Evolutionary conservation across 2,888 invertebrate species (phyloP).

Genomic region (Dicyrtomina minuta): DNA sequence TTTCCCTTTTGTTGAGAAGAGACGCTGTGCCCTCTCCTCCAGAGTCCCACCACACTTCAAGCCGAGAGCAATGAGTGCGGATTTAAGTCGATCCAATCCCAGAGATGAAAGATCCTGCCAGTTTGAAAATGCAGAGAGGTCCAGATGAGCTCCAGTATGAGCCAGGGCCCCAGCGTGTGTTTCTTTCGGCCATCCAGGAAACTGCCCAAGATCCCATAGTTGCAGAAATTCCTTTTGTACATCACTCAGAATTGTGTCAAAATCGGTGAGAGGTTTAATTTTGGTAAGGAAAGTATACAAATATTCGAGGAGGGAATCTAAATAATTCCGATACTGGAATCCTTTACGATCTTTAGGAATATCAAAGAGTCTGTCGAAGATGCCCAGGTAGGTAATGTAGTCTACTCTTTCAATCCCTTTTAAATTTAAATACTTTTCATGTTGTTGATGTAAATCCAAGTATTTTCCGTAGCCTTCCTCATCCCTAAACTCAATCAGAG

Average conservation of each 20-base stretch:
- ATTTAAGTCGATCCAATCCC: conserved; percentile 94
- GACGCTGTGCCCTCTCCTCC: conserved; percentile 92
- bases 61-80: conserved; percentile 92
- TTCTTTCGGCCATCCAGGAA: conserved; percentile 98
- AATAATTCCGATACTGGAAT: conserved; percentile 80
- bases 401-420: conserved; percentile 91
- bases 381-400: conserved; percentile 90
- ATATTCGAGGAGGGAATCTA: conserved; percentile 80
- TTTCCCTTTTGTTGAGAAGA: conserved; percentile 91
- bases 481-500: conserved; percentile 92
- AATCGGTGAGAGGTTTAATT: conserved; percentile 81
- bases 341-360: conserved; percentile 86
- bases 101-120: conserved; percentile 96
- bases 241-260: conserved; percentile 74
- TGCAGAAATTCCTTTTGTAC: conserved; percentile 77
- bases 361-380: conserved; percentile 95
- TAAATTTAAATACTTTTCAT: conserved; percentile 92
- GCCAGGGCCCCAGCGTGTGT: conserved; percentile 84
- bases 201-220: conserved; percentile 85
- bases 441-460: conserved; percentile 94
- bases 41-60: conserved; percentile 97
- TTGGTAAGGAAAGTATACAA: conserved; percentile 77
- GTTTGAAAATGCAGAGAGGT: conserved; percentile 96
- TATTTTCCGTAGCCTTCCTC: conserved; percentile 99
- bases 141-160: conserved; percentile 93